Evolutionary conservation across 2,797 vertebrate species (phyloP).

Genomic region (Eidolon dupreanum): DNA sequence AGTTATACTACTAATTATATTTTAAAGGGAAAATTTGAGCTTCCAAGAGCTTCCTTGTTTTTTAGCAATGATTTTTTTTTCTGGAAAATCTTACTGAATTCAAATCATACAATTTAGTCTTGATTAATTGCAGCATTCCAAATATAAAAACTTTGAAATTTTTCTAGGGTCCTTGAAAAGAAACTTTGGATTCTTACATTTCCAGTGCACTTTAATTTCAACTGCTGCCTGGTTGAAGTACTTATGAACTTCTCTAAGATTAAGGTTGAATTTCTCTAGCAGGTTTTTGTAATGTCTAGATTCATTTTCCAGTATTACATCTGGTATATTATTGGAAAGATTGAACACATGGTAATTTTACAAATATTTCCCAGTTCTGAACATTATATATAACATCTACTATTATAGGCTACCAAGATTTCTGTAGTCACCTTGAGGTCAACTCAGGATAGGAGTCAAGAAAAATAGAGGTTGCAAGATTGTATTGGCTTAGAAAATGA

Average conservation of each 20-base stretch:
- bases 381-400: background rate
- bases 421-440: slow-evolving; percentile 48
- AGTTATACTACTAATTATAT: background rate
- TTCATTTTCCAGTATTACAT: background rate
- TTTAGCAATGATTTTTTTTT: slow-evolving; percentile 45
- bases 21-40: slow-evolving; percentile 17
- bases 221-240: background rate
- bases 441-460: slow-evolving; percentile 49
- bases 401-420: background rate
- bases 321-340: background rate
- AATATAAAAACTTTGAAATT: slow-evolving; percentile 24
- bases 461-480: slow-evolving; percentile 19
- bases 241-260: background rate
- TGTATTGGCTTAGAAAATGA: slow-evolving; percentile 55
- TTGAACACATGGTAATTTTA: background rate
- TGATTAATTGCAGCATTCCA: slow-evolving; percentile 12
- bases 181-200: background rate
- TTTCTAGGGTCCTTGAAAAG: background rate
- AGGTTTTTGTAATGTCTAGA: background rate
- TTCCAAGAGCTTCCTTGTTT: background rate
- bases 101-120: slow-evolving; percentile 2
- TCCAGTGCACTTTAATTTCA: background rate
- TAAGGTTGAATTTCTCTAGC: background rate
- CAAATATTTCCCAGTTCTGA: slow-evolving; percentile 49
- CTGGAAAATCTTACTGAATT: background rate